Evolutionary conservation across 2,888 invertebrate species (phyloP).

Genomic region (Drosophila rellima): DNA sequence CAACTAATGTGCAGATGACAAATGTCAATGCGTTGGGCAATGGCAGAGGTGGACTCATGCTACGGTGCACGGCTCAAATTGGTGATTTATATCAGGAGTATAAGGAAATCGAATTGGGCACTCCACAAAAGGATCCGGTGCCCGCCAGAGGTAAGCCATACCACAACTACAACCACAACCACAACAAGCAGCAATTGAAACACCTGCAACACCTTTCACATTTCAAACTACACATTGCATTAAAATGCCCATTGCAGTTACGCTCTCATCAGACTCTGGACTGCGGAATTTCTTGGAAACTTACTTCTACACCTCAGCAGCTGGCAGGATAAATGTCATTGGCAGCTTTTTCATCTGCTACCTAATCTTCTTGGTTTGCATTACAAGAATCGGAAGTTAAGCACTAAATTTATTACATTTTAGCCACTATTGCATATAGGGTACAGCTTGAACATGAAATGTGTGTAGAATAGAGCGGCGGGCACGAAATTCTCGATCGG

Average conservation of each 20-base stretch:
- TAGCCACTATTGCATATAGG: conserved; percentile 42
- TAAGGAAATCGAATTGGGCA: conserved; percentile 90
- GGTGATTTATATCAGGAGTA: conserved; percentile 90
- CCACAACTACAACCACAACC: conserved; percentile 54
- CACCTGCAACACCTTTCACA: conserved; percentile 27
- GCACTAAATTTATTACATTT: conserved; percentile 43
- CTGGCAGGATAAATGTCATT: conserved; percentile 23
- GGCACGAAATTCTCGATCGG: too few species aligned
- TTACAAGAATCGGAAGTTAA: conserved; percentile 57
- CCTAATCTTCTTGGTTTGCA: conserved; percentile 49
- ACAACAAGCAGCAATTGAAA: conserved; percentile 18
- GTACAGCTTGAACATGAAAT: conserved; percentile 49
- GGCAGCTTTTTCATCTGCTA: conserved; percentile 26
- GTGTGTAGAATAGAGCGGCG: conserved; percentile 58
- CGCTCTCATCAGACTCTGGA: conserved; percentile 83
- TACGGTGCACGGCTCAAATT: conserved; percentile 91
- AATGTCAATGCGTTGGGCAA: conserved; percentile 66
- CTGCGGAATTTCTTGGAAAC: conserved; percentile 83
- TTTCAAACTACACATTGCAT: conserved; percentile 30
- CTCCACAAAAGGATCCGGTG: conserved; percentile 90
- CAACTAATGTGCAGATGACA: conserved; percentile 62
- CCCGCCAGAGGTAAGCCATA: conserved; percentile 90
- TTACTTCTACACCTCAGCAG: conserved; percentile 78
- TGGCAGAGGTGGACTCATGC: conserved; percentile 87
- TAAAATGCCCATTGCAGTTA: conserved; percentile 74